Evolutionary conservation across 2,113 vertebrate species (phyloP).

Genomic region (Microcebus murinus): DNA sequence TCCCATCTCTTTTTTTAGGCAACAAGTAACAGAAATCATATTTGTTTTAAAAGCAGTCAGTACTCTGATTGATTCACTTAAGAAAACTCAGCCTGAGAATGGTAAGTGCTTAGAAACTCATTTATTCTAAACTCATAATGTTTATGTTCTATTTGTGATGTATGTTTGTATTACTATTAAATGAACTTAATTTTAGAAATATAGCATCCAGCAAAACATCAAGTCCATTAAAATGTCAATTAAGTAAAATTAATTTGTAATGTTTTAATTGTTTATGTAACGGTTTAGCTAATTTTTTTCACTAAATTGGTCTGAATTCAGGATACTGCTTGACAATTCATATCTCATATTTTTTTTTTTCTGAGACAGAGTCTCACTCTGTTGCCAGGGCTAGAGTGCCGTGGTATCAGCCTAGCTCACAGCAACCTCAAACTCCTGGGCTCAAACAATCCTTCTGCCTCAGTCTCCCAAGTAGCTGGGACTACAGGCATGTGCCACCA

Average conservation of each 20-base stretch:
- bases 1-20: constrained; percentile 87
- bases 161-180: neutral
- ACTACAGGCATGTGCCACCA: no score
- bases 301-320: constrained; percentile 36
- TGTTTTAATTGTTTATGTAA: constrained; percentile 30
- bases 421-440: no score
- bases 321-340: neutral
- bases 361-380: no score
- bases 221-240: neutral
- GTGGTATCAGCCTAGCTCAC: no score
- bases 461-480: no score
- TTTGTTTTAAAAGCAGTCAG: constrained; percentile 99
- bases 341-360: constrained; percentile 20
- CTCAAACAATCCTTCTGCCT: no score
- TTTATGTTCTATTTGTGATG: neutral
- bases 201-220: neutral
- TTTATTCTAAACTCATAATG: neutral
- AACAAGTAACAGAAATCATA: constrained; percentile 99
- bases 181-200: constrained; percentile 44
- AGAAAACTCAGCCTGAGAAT: constrained; percentile 99
- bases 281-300: neutral
- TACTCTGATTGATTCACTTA: constrained; percentile 99
- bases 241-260: constrained; percentile 36
- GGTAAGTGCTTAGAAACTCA: constrained; percentile 88
- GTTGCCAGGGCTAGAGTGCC: no score